These are phyloP conservation scores for Meleagris gallopavo DNA, from an alignment of 2,113 vertebrate species.

Conservation along the genomic window DNA sequence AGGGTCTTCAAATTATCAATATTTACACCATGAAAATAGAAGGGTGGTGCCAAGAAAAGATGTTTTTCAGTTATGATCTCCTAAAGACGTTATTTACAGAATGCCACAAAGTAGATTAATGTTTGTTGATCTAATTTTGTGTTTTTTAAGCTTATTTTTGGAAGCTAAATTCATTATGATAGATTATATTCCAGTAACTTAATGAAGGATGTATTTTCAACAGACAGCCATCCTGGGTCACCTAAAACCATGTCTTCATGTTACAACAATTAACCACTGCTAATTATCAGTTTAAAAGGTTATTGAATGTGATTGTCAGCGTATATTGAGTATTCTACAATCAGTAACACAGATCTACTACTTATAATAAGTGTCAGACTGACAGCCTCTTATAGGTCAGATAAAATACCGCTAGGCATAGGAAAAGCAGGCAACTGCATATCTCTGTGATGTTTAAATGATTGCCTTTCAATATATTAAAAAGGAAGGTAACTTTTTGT, in stretches of 20 bases:
- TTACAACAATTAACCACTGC: conserved; percentile 34
- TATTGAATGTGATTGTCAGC: conserved; percentile 43
- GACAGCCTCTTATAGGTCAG: conserved; percentile 60
- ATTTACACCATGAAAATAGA: conserved; percentile 84
- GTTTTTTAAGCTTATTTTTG: conserved; percentile 72
- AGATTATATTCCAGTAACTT: conserved; percentile 58
- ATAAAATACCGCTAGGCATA: conserved; percentile 38
- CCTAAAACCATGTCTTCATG: conserved; percentile 29
- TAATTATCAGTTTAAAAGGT: conserved; percentile 53
- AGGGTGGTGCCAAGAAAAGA: conserved; percentile 74
- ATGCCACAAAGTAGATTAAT: conserved; percentile 60
- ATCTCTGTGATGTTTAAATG: conserved; percentile 20
- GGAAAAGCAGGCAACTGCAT: not conserved
- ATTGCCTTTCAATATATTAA: conserved; percentile 56
- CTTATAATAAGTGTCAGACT: conserved; percentile 43
- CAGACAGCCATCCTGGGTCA: not conserved
- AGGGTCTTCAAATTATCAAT: conserved; percentile 89
- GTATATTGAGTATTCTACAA: conserved; percentile 55
- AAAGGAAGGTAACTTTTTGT: conserved; percentile 62
- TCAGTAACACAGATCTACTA: conserved; percentile 51
- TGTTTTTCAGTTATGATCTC: conserved; percentile 72
- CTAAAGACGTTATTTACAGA: conserved; percentile 74
- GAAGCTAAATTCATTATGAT: conserved; percentile 55
- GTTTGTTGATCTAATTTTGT: conserved; percentile 76
- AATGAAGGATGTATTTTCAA: conserved; percentile 26